phyloP scores from a whole-genome alignment of 2,888 invertebrate species.

The Amphimallon solstitiale region DNA sequence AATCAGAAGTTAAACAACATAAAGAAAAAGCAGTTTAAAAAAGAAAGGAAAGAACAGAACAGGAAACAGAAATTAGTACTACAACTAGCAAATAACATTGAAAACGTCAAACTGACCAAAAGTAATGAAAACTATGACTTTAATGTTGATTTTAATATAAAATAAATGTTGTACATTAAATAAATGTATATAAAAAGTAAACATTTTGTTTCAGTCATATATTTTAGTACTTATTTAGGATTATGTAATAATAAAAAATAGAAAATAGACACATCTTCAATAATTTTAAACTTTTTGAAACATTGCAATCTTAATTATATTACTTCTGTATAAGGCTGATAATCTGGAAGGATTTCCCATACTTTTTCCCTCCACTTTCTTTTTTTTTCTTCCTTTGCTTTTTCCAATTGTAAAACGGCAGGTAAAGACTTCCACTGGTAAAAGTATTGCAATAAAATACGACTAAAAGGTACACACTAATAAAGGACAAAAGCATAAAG shows the following conservation, averaged over 20 bases:
- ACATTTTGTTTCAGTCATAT: slow-evolving; percentile 7
- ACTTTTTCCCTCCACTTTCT: slow-evolving; percentile 78
- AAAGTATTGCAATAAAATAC: slow-evolving; percentile 60
- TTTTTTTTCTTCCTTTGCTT: slow-evolving; percentile 75
- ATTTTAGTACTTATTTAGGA: slow-evolving; percentile 11
- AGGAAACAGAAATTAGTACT: slow-evolving; percentile 72
- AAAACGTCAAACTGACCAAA: slow-evolving; percentile 66
- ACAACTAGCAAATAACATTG: slow-evolving; percentile 66
- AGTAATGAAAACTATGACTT: slow-evolving; percentile 70
- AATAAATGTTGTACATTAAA: slow-evolving; percentile 35
- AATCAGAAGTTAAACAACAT: slow-evolving; percentile 71
- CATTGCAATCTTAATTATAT: background rate
- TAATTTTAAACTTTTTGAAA: background rate
- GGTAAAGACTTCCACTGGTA: slow-evolving; percentile 74
- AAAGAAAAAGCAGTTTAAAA: slow-evolving; percentile 73
- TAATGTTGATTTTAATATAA: slow-evolving; percentile 67
- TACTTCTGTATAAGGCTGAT: slow-evolving; percentile 64
- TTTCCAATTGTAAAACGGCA: slow-evolving; percentile 71
- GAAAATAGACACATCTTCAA: background rate
- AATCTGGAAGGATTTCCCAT: slow-evolving; percentile 77
- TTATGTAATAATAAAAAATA: slow-evolving; percentile 1
- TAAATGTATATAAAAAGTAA: slow-evolving; percentile 25
- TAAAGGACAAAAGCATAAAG: background rate
- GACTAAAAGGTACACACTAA: slow-evolving; percentile 51
- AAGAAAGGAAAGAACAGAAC: slow-evolving; percentile 69